Evolutionary conservation across 2,113 vertebrate genomes (phyloP), one percentile per base, ranked within the genome.

Genomic region (Rhegmatorhina hoffmannsi): DNA sequence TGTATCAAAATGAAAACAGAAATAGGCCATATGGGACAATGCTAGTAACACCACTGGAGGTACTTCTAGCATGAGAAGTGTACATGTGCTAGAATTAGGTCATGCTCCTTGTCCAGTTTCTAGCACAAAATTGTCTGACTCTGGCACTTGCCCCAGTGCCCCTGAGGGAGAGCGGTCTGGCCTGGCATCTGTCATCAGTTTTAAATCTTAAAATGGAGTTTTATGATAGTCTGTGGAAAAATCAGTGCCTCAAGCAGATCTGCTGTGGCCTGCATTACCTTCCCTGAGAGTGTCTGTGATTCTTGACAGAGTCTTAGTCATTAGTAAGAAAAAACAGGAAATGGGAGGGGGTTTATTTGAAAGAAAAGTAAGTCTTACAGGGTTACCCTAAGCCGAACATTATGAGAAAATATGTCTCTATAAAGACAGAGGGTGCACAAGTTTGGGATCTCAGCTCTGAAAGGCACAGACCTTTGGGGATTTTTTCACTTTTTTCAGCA

Each of bases 31-130:
- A 97, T 97, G 97, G 97, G 89, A 81, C 95, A 86, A 96, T 97
- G 97, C 75, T 96, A 96, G 96, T 94, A 78, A 75, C 90, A 95
- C 74, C 84, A 91, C 91, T 94, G 92, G 93, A 98, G 79, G 77
- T 85, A 44, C 63, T 93, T 93, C 84, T 97, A 97, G 96, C 95
- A 88, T 68, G 53, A 91, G 87, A 92, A 90, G 84, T 70, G 66
- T 96, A 72, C 87, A 93, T 13, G 77, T 91, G 91, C 86, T 96
- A 55, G 91, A 98, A 98, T 97, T 98, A 98, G 98, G 97, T 98
- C 97, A 98, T 83, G 89, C 72, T 94, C 96, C 90, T 94, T 26
- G 38, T 97, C 96, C 90, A 87, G 50, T 92, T 96, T 97, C 94
- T 95, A 86, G 78, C 90, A 89, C 80, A 94, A 82, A 92, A 96